phyloP scores from a whole-genome alignment of 2,888 invertebrate species.

The Leptinotarsa tumamoca region DNA sequence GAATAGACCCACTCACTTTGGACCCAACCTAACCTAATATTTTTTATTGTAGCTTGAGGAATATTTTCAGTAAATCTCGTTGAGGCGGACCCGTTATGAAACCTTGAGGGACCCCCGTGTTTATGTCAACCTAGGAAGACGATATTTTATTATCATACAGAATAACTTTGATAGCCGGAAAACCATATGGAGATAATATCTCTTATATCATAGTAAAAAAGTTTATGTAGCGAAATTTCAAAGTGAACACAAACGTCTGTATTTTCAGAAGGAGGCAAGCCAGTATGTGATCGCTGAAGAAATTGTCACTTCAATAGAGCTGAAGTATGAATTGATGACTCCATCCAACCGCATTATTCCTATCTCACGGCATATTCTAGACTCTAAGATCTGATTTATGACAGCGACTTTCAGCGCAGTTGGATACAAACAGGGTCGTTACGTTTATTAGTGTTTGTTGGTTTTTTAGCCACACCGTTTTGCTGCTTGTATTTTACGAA shows the following conservation, averaged over 20 bases:
- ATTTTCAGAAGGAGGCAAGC: not conserved
- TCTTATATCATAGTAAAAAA: too few relatives aligned
- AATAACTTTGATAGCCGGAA: too few relatives aligned
- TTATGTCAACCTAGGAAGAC: too few relatives aligned
- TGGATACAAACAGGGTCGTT: conserved; percentile 53
- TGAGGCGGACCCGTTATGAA: too few relatives aligned
- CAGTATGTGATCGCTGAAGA: not conserved
- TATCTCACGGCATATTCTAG: conserved; percentile 37
- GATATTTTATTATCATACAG: too few relatives aligned
- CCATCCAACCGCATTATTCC: conserved; percentile 1
- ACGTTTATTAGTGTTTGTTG: conserved; percentile 52
- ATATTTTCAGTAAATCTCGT: too few relatives aligned
- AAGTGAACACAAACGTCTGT: not conserved
- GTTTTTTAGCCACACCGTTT: conserved; percentile 49
- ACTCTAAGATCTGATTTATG: conserved; percentile 48
- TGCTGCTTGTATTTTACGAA: conserved; percentile 49
- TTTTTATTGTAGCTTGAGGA: too few relatives aligned
- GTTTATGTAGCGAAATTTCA: not conserved
- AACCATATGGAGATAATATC: too few relatives aligned
- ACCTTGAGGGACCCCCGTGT: too few relatives aligned
- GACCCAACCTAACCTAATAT: too few relatives aligned
- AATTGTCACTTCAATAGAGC: not conserved
- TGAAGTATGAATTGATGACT: not conserved
- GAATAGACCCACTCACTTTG: too few relatives aligned
- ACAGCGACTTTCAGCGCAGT: conserved; percentile 51